Conservation (phyloP, 2,113 vertebrate genomes). For the Alosa alosa region DNA sequence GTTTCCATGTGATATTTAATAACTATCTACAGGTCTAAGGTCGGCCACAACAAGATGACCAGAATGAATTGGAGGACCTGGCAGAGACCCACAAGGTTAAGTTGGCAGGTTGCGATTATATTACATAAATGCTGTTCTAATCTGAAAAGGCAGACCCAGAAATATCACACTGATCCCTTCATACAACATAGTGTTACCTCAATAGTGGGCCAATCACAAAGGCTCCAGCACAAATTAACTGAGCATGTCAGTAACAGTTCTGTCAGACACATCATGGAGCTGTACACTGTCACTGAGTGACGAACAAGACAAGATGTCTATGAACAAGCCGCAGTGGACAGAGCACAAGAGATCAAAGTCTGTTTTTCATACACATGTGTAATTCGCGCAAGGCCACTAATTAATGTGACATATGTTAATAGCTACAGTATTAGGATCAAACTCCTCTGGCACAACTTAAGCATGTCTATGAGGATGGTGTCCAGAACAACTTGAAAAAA, state of each 20-base stretch:
- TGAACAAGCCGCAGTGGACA: not conserved
- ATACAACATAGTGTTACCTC: not conserved
- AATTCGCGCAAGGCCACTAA: conserved; percentile 23
- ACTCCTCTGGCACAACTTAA: conserved; percentile 27
- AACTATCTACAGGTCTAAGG: too few relatives aligned
- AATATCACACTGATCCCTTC: not conserved
- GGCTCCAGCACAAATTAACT: not conserved
- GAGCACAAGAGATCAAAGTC: not conserved
- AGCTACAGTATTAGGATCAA: conserved; percentile 37
- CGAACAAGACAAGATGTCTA: not conserved
- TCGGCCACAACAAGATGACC: too few relatives aligned
- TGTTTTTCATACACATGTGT: not conserved
- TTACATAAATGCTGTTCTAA: not conserved
- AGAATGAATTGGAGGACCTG: not conserved
- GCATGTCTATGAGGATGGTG: conserved; percentile 26
- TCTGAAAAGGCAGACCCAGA: not conserved
- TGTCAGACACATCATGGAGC: not conserved
- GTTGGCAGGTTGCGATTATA: not conserved
- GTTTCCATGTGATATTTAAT: too few relatives aligned
- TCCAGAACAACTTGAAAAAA: not conserved
- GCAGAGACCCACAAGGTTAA: not conserved
- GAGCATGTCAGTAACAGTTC: not conserved
- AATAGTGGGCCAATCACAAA: not conserved
- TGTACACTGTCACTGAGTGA: not conserved
- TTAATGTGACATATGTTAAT: conserved; percentile 48